Evolutionary conservation across 2,113 vertebrate genomes (phyloP).

Genomic region (Ammodytes dubius): DNA sequence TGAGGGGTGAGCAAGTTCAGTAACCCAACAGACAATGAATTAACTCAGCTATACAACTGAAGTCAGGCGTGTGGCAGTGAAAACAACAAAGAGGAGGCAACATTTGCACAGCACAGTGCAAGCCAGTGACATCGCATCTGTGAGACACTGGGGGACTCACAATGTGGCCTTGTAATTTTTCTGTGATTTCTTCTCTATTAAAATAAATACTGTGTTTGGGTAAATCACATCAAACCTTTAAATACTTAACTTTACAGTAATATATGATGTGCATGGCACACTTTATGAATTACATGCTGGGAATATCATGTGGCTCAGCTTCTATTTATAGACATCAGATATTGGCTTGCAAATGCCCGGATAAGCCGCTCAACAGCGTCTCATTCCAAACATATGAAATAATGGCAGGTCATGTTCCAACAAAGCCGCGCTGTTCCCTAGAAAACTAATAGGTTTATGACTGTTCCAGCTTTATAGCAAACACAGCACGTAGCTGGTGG

Average conservation of each 20-base stretch:
- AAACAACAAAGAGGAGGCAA: slow-evolving; percentile 21
- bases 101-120: slow-evolving; percentile 13
- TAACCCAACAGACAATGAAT: slow-evolving; percentile 8
- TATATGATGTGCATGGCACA: not conserved
- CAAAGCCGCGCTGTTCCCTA: slow-evolving; percentile 44
- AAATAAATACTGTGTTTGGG: not conserved
- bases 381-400: slow-evolving; percentile 38
- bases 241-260: slow-evolving; percentile 7
- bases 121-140: slow-evolving; percentile 38
- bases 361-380: slow-evolving; percentile 34
- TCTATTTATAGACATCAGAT: slow-evolving; percentile 29
- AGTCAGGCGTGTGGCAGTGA: not conserved
- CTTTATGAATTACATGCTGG: not conserved
- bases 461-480: slow-evolving; percentile 20
- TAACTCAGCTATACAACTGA: slow-evolving; percentile 15
- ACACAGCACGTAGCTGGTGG: slow-evolving; percentile 21
- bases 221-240: not conserved
- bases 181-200: not conserved
- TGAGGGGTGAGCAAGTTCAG: not conserved
- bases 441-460: slow-evolving; percentile 51
- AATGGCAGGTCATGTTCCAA: slow-evolving; percentile 21
- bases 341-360: slow-evolving; percentile 14
- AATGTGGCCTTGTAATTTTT: not conserved
- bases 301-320: not conserved
- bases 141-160: not conserved